Evolutionary conservation across 2,888 invertebrate species (phyloP).

Genomic region (Arrhopalites spinosus): DNA sequence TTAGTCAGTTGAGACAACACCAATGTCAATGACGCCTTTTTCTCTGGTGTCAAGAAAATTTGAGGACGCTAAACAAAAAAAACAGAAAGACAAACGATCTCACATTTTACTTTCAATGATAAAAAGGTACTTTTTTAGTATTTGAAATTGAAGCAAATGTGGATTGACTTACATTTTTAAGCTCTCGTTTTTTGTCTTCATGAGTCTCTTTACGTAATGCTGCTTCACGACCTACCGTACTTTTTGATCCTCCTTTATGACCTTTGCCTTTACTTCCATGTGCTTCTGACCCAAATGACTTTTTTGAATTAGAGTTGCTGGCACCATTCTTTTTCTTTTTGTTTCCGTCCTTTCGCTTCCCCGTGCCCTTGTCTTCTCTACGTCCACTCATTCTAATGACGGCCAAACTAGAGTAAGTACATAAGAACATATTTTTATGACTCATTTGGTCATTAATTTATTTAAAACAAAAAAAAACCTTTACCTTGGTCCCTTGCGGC

Average conservation of each 20-base stretch:
- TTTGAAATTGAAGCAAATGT: background rate
- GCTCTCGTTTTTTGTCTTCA: constrained; percentile 18
- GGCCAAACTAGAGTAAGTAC: background rate
- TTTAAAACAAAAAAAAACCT: background rate
- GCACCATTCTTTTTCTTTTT: background rate
- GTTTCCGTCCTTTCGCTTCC: background rate
- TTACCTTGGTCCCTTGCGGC: background rate
- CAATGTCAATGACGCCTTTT: background rate
- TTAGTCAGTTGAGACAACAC: background rate
- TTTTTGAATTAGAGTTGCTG: background rate
- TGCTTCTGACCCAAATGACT: background rate
- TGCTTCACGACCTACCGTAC: background rate
- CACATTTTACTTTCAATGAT: background rate
- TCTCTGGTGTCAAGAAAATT: constrained; percentile 22
- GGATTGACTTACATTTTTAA: constrained; percentile 14
- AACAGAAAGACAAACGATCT: too few species aligned
- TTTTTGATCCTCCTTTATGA: background rate
- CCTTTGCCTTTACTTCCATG: background rate
- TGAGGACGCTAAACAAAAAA: constrained; percentile 24
- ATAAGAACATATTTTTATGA: background rate
- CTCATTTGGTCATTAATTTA: background rate
- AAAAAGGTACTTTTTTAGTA: background rate
- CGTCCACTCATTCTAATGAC: background rate
- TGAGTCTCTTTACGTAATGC: background rate
- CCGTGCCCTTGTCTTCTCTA: background rate